Percentiles rank a stretch among this genome's conserved stretches.
Evolutionary conservation across 2,797 vertebrate species (phyloP).

Genomic region (Prionace glauca): DNA sequence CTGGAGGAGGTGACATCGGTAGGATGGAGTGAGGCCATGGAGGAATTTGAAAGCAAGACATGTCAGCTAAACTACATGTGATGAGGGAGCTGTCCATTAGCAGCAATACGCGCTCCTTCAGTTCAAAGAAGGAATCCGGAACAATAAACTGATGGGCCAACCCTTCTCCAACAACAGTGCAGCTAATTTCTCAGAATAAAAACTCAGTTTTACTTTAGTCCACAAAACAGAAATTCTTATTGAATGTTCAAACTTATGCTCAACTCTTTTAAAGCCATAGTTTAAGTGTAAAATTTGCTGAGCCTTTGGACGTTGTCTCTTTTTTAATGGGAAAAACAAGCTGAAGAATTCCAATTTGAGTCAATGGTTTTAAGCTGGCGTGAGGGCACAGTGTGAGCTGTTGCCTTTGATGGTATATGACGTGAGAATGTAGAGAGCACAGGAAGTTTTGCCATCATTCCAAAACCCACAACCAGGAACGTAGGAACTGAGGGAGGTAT

Average conservation of each 20-base stretch:
- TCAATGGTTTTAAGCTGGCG: neutral
- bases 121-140: neutral
- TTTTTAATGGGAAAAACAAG: neutral
- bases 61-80: neutral
- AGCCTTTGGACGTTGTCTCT: neutral
- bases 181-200: neutral
- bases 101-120: too few species aligned
- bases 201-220: neutral
- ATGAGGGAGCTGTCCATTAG: neutral
- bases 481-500: neutral
- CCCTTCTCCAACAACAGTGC: neutral
- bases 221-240: neutral
- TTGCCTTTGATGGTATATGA: neutral
- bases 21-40: neutral
- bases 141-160: neutral
- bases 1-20: neutral
- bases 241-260: neutral
- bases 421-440: neutral
- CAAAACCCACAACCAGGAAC: neutral
- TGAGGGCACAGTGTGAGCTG: neutral
- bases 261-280: neutral
- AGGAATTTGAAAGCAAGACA: too few species aligned
- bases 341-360: too few species aligned
- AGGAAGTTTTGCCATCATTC: neutral
- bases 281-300: neutral